These are phyloP conservation scores for Oxycera nigricornis DNA, from an alignment of 2,888 invertebrate species.

Conservation along the genomic window DNA sequence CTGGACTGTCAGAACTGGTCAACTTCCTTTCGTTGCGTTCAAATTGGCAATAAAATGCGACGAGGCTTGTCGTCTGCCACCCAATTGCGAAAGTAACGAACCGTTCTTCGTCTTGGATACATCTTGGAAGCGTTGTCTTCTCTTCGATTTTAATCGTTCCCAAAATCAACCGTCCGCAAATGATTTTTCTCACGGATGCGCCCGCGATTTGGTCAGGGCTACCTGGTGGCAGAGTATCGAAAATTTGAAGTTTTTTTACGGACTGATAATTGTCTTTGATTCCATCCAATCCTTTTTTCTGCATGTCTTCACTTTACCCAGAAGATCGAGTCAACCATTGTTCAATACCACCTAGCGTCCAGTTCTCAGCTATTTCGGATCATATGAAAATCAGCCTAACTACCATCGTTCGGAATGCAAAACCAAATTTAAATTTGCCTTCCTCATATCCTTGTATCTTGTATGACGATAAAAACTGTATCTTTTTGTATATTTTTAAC, in stretches of 20 bases:
- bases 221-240: background rate
- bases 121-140: background rate
- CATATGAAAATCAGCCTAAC: too few species aligned
- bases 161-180: conserved; percentile 8
- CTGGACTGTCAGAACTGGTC: conserved; percentile 40
- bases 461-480: too few species aligned
- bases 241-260: background rate
- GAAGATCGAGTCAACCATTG: too few species aligned
- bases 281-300: too few species aligned
- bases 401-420: background rate
- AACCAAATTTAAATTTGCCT: background rate
- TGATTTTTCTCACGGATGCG: conserved; percentile 37
- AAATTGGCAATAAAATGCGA: conserved; percentile 14
- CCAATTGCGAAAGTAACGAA: background rate
- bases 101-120: background rate
- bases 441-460: too few species aligned
- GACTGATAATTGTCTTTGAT: background rate
- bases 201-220: background rate
- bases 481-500: conserved; percentile 18
- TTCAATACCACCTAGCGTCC: too few species aligned
- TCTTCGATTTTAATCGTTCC: background rate
- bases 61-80: conserved; percentile 17
- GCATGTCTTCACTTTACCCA: too few species aligned
- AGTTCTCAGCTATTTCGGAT: too few species aligned
- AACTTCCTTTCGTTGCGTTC: conserved; percentile 43